Evolutionary conservation across 2,113 vertebrate genomes (phyloP), one percentile per base, ranked within the genome.

Genomic region (Saguinus imperator): DNA sequence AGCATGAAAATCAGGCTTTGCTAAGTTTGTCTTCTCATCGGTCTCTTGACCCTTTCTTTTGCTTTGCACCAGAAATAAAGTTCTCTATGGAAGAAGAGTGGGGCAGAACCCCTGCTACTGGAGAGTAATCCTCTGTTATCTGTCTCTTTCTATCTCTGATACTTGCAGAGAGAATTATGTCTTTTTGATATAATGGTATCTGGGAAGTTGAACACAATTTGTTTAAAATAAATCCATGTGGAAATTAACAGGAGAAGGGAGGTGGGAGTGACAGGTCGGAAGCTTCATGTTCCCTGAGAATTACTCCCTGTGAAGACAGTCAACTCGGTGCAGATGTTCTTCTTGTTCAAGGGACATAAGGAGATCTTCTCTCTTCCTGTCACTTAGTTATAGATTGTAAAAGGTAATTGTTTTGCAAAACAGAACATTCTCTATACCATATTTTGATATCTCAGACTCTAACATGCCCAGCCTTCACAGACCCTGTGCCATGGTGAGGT

Each of bases 281-380:
- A 86, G 17, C 1, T 0, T 7, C 35, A 3, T 21, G 6, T 27
- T n/a, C 23, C 12, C 16, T 20, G 17, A 29, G 16, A 7, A 6
- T 16, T 32, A 45, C 20, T n/a, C 3, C 7, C 17, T 43, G 1
- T 27, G n/a, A 72, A 80, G 48, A 68, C 1, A 27, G 6, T 8
- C 45, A n/a, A 50, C 17, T n/a, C 23, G 32, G 32, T 18, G 6
- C 25, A 81, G 29, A 57, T 17, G 27, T 16, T 9, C 13, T 79
- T 91, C 55, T 40, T 72, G 9, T 61, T 81, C 5, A 95, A 9
- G 50, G 27, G 20, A 43, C 20, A 32, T n/a, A 40, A 52, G 21
- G 20, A 61, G 29, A 21, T 52, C 50, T 91, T 1, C 7, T 52
- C 50, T 91, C 1, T 85, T 75, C 57, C 58, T 75, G 6, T 95